phyloP scores from a whole-genome alignment of 2,797 vertebrate species.

The Melanotaenia boesemani region DNA sequence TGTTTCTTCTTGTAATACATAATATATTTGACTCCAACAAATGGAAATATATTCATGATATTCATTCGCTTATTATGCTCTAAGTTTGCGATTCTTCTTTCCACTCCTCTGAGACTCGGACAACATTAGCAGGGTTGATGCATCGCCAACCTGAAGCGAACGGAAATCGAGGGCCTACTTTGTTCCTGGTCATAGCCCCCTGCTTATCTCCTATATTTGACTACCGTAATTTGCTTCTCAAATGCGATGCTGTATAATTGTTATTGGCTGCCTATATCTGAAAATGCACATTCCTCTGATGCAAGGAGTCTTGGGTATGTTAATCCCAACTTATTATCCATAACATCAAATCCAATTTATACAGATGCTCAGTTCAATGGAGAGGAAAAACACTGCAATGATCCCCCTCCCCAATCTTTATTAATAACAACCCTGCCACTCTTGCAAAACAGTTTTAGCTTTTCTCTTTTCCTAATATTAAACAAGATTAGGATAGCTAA shows the following conservation, averaged over 20 bases:
- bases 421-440: conserved; percentile 58
- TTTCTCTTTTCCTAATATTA: conserved; percentile 58
- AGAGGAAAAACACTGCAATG: conserved; percentile 72
- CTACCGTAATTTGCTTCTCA: conserved; percentile 71
- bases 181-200: conserved; percentile 59
- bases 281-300: conserved; percentile 57
- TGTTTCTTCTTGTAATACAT: conserved; percentile 58
- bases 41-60: conserved; percentile 71
- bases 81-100: conserved; percentile 58
- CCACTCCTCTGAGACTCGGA: conserved; percentile 40
- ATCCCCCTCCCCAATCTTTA: conserved; percentile 47
- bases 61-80: conserved; percentile 54
- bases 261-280: conserved; percentile 38
- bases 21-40: conserved; percentile 56
- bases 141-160: conserved; percentile 36
- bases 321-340: conserved; percentile 79
- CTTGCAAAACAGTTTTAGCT: conserved; percentile 55
- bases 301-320: conserved; percentile 39
- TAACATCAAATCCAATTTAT: conserved; percentile 79
- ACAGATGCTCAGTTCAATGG: conserved; percentile 68
- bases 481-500: conserved; percentile 72
- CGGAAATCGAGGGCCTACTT: conserved; percentile 47
- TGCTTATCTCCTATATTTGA: conserved; percentile 71
- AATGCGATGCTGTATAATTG: conserved; percentile 49
- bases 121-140: conserved; percentile 42